Percentiles rank a stretch among this genome's conserved stretches.
Evolutionary conservation across 2,113 vertebrate species (phyloP).

Genomic region (Microcebus jonahi): DNA sequence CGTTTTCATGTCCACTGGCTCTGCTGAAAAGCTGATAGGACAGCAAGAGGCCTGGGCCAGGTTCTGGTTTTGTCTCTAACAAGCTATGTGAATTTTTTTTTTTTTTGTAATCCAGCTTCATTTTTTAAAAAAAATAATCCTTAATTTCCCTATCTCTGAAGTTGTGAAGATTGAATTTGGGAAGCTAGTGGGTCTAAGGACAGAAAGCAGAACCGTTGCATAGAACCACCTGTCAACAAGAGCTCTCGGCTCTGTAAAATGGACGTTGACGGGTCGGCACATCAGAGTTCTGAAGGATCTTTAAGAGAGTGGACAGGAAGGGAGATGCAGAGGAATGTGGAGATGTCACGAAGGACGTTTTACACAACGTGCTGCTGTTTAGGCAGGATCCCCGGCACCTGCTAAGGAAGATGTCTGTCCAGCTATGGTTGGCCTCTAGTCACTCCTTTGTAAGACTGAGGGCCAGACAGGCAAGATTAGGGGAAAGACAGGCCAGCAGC

Average conservation of each 20-base stretch:
- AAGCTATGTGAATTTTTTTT: background rate
- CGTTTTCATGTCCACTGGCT: rapidly evolving
- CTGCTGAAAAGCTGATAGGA: rapidly evolving
- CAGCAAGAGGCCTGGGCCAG: rapidly evolving
- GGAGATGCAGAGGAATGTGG: background rate
- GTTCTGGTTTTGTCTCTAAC: background rate
- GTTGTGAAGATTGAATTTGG: background rate
- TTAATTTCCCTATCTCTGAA: background rate
- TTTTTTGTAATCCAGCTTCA: background rate
- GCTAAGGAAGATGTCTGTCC: background rate
- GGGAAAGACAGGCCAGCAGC: background rate
- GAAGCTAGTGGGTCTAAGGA: background rate
- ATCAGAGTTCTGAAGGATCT: background rate
- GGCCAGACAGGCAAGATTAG: background rate
- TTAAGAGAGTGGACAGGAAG: background rate
- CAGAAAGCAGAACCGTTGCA: background rate
- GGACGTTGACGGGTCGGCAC: background rate
- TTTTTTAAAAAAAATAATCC: background rate
- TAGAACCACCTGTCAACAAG: background rate
- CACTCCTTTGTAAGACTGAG: background rate
- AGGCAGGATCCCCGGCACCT: background rate
- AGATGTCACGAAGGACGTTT: background rate
- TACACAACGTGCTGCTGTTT: background rate
- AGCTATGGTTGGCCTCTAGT: background rate
- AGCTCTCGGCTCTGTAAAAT: background rate